Evolutionary conservation across 2,797 vertebrate genomes (phyloP).

Genomic region (Melopsittacus undulatus): DNA sequence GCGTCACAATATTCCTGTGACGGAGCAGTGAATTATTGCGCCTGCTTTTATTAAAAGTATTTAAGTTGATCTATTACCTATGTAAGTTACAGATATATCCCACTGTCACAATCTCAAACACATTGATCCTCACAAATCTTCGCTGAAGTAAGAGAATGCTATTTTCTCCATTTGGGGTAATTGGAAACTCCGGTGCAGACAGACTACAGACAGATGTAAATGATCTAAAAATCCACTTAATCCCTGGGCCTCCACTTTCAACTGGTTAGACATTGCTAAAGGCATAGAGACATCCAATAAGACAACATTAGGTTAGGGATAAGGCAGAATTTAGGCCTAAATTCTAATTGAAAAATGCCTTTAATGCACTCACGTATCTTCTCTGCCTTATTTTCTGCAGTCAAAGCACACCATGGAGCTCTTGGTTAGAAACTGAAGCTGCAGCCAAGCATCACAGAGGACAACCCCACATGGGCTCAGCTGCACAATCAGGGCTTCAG

Average conservation of each 20-base stretch:
- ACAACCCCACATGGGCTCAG: not conserved
- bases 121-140: constrained; percentile 50
- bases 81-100: constrained; percentile 22
- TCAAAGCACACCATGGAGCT: not conserved
- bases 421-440: not conserved
- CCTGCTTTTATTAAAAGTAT: constrained; percentile 37
- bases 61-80: constrained; percentile 47
- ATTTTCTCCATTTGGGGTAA: constrained; percentile 15
- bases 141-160: not conserved
- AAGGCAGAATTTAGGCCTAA: not conserved
- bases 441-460: not conserved
- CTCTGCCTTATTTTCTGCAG: not conserved
- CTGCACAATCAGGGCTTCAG: not conserved
- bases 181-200: not conserved
- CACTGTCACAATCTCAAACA: constrained; percentile 7
- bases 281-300: not conserved
- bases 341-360: not conserved
- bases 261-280: not conserved
- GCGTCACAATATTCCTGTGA: not conserved
- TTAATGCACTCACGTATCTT: not conserved
- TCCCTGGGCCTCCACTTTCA: not conserved
- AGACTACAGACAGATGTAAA: not conserved
- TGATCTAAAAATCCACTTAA: not conserved
- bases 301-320: not conserved
- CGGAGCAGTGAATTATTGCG: not conserved